Evolutionary conservation across 2,888 invertebrate species (phyloP).

Genomic region (Himalopsyche japonica): DNA sequence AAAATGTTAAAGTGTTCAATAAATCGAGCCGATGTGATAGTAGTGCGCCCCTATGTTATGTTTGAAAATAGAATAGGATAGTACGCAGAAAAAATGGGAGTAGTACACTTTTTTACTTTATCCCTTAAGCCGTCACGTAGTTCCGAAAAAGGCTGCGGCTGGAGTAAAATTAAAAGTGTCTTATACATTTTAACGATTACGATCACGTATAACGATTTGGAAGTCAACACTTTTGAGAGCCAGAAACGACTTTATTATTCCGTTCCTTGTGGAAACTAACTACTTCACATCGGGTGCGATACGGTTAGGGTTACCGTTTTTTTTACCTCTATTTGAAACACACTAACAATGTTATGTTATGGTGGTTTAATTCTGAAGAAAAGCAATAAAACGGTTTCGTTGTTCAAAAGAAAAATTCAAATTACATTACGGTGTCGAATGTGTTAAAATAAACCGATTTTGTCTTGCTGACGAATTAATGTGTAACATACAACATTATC

Average conservation of each 20-base stretch:
- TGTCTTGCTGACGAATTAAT: too few species aligned
- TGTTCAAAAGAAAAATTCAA: too few species aligned
- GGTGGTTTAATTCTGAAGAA: too few species aligned
- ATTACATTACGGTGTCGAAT: too few species aligned
- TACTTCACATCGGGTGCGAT: background rate
- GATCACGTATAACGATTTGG: conserved; percentile 25
- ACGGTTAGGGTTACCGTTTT: background rate
- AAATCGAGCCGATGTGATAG: background rate
- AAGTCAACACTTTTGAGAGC: background rate
- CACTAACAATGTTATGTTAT: too few species aligned
- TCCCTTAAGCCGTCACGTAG: background rate
- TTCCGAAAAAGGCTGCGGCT: background rate
- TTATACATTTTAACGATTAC: conserved; percentile 16
- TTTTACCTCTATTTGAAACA: background rate
- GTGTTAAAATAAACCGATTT: too few species aligned
- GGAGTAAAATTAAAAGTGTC: conserved; percentile 7
- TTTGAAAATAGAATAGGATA: background rate
- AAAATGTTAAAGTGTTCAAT: background rate
- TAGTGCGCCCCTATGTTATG: background rate
- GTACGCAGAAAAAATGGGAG: background rate
- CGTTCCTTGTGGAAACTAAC: background rate
- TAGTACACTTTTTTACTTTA: background rate
- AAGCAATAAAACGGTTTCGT: too few species aligned
- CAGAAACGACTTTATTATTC: background rate
- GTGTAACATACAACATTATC: too few species aligned